Conservation (phyloP, 2,888 invertebrate species). For the Maniola hyperantus region DNA sequence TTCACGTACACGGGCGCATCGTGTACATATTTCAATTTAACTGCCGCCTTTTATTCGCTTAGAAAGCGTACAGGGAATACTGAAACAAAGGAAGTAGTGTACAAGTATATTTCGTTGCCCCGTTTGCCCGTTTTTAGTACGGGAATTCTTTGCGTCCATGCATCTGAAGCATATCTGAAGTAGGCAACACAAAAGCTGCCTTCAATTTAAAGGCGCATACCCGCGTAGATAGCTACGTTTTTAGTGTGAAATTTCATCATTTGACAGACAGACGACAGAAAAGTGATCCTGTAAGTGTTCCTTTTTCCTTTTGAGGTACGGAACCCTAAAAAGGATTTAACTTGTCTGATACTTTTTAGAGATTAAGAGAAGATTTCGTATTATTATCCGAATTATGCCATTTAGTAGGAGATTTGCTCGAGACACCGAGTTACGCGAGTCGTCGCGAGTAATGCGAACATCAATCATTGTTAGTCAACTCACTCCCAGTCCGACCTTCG, state of each 20-base stretch:
- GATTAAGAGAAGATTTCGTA: no score
- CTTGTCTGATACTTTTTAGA: no score
- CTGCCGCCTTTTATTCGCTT: slow-evolving; percentile 32
- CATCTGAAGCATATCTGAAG: neutral
- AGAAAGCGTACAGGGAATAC: slow-evolving; percentile 24
- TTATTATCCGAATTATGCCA: no score
- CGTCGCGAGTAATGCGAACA: slow-evolving; percentile 52
- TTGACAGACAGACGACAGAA: no score
- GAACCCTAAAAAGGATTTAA: no score
- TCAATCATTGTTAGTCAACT: slow-evolving; percentile 62
- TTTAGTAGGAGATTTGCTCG: no score
- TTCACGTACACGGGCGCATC: slow-evolving; percentile 17
- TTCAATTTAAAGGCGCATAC: no score
- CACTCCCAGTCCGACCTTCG: slow-evolving; percentile 22
- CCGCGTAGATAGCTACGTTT: no score
- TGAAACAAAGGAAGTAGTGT: slow-evolving; percentile 28
- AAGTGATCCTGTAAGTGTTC: no score
- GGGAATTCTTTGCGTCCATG: neutral
- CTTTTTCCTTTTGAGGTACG: no score
- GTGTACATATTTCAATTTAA: slow-evolving; percentile 35
- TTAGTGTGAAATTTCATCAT: no score
- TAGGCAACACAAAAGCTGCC: no score
- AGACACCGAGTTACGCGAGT: slow-evolving; percentile 4
- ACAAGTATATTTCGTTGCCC: slow-evolving; percentile 13
- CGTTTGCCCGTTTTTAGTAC: slow-evolving; percentile 15